Base-by-base conservation (phyloP, 2,888 invertebrate genomes). In the Danaus chrysippus region DNA sequence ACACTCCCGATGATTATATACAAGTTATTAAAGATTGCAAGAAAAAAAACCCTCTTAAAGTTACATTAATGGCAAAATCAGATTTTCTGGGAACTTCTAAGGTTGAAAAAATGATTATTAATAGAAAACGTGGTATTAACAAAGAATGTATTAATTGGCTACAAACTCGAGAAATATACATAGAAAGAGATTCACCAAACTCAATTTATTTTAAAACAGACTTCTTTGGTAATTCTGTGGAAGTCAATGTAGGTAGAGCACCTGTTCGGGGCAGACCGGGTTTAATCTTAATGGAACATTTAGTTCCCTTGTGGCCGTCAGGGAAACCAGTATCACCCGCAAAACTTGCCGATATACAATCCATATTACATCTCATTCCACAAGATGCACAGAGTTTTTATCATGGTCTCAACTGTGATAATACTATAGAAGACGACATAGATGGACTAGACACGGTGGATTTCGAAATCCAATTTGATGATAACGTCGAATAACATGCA, bases 401-500 rank as follows among this genome's bases (percentile, higher is more conserved):
- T 23, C 1, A 23, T 23, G 23, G 23, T 23, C 23, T 23, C 23
- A 23, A 23, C 23, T 65, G 61, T 66, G 63, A 64, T 64, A 44
- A 69, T 65, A 15, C 64, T 42, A 62, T 65, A 64, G 67, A 67
- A 65, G 61, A 65, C 63, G n/a, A n/a, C n/a, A n/a, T n/a, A n/a
- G n/a, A n/a, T n/a, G n/a, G n/a, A n/a, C n/a, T n/a, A n/a, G n/a
- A 68, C 60, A 68, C 66, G 62, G 65, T 62, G 58, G 70, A 70
- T 67, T 68, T 68, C 42, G 62, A 68, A 64, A 68, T 68, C 54
- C 63, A 69, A 65, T 68, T 64, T 68, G 68, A 64, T 63, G 64
- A 64, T 64, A 64, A 68, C 63, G 60, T 66, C 42, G 67, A 65
- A 66, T 67, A 63, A 67, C 65, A 57, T 44, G 54, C n/a, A n/a